Evolutionary conservation across 2,797 vertebrate genomes (phyloP).

Genomic region (Gymnoscopelus microlampas): DNA sequence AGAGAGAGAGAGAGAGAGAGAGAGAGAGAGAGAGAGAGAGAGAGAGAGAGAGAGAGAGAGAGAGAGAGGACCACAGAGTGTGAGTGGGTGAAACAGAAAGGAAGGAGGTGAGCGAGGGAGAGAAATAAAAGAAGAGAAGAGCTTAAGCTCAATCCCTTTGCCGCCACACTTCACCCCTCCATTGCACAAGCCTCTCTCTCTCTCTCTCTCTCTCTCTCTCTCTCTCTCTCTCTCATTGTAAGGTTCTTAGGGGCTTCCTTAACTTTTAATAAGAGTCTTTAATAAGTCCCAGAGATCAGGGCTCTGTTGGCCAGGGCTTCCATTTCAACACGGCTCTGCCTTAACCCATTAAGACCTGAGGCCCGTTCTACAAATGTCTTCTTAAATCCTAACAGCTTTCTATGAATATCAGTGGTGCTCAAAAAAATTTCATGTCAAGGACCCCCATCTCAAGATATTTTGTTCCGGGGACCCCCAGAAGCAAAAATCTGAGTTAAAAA

Average conservation of each 20-base stretch:
- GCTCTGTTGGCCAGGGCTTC: conserved; percentile 67
- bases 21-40: conserved; percentile 6
- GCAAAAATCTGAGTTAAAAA: too few relatives aligned
- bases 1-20: conserved; percentile 11
- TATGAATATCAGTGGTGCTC: too few relatives aligned
- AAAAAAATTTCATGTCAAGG: too few relatives aligned
- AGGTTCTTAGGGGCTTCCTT: conserved; percentile 72
- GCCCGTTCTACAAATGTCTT: too few relatives aligned
- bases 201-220: conserved; percentile 15
- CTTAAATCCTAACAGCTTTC: too few relatives aligned
- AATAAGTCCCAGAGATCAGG: conserved; percentile 78
- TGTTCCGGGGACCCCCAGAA: too few relatives aligned
- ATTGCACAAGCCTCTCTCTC: conserved; percentile 26
- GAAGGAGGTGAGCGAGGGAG: conserved; percentile 11
- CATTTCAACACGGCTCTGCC: conserved; percentile 65
- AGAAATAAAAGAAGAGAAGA: conserved; percentile 29
- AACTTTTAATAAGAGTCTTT: conserved; percentile 81
- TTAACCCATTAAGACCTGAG: conserved; percentile 25
- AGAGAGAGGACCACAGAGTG: not conserved
- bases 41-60: conserved; percentile 4
- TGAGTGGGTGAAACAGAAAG: not conserved
- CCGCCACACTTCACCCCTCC: conserved; percentile 44
- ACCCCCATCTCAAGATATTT: too few relatives aligned
- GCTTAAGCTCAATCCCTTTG: conserved; percentile 59
- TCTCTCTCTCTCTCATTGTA: conserved; percentile 56